These are phyloP conservation scores for Ennomos quercinarius DNA, from an alignment of 2,888 invertebrate species.

Conservation along the genomic window DNA sequence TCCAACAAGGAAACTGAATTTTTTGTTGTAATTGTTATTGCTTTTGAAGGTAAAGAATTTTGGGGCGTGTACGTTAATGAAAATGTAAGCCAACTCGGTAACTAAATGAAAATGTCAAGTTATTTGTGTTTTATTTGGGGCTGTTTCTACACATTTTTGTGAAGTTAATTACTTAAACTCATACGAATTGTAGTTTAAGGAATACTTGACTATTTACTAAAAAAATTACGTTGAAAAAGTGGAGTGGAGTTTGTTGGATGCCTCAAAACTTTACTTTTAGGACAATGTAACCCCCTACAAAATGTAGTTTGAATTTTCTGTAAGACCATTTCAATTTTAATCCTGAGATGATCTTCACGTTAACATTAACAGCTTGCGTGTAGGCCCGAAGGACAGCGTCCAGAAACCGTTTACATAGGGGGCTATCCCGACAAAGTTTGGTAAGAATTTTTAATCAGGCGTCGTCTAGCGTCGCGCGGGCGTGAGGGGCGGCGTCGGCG, in stretches of 20 bases:
- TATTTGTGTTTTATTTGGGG: not conserved
- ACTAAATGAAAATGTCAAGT: not conserved
- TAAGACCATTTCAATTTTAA: too few relatives aligned
- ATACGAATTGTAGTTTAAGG: too few relatives aligned
- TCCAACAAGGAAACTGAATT: slow-evolving; percentile 22
- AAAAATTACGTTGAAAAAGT: too few relatives aligned
- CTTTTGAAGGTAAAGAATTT: slow-evolving; percentile 25
- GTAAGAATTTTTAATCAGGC: slow-evolving; percentile 80
- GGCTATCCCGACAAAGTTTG: slow-evolving; percentile 71
- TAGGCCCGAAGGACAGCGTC: slow-evolving; percentile 36
- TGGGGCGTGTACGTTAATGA: slow-evolving; percentile 16
- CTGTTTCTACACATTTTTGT: too few relatives aligned
- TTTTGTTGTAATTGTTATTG: slow-evolving; percentile 23
- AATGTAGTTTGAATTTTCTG: too few relatives aligned
- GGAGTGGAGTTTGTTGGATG: too few relatives aligned
- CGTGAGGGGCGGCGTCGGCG: slow-evolving; percentile 52
- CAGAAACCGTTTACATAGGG: slow-evolving; percentile 55
- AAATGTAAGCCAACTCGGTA: slow-evolving; percentile 11
- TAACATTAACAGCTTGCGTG: not conserved
- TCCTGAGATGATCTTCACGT: too few relatives aligned
- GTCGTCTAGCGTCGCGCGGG: slow-evolving; percentile 45
- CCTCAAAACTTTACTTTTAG: too few relatives aligned
- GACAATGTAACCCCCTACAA: too few relatives aligned
- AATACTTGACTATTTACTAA: too few relatives aligned
- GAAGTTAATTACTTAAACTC: too few relatives aligned